A percentile compares a stretch with the other conserved stretches of the same genome.
Conservation (phyloP, 2,113 vertebrate species). For the Illadopsis cleaveri region DNA sequence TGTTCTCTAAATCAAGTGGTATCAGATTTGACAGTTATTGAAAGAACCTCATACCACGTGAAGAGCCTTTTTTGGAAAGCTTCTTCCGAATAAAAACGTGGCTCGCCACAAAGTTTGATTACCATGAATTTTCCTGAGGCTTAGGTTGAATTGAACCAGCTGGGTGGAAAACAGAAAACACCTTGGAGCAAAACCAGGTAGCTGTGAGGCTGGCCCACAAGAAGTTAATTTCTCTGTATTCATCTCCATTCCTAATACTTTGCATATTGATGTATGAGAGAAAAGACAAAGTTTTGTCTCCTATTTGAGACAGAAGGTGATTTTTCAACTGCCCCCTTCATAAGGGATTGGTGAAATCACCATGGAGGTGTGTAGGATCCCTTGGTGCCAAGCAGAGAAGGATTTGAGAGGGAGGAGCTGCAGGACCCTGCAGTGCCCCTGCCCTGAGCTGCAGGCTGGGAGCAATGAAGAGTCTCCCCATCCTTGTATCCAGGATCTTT, state of each 20-base stretch:
- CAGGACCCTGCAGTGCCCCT: not conserved
- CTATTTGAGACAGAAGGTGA: rapidly evolving
- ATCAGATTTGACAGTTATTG: not conserved
- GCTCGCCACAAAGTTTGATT: not conserved
- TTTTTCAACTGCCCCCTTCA: not conserved
- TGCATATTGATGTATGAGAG: not conserved
- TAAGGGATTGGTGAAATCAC: not conserved
- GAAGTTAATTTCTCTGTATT: not conserved
- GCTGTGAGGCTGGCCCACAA: not conserved
- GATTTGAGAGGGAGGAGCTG: not conserved
- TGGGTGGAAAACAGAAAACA: not conserved
- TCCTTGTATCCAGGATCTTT: not conserved
- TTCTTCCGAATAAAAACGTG: not conserved
- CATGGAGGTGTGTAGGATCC: rapidly evolving
- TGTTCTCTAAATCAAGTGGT: not conserved
- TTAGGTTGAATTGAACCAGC: not conserved
- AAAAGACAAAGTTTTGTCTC: not conserved
- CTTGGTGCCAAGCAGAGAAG: not conserved
- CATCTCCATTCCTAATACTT: not conserved
- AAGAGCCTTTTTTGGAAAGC: not conserved
- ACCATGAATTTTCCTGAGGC: not conserved
- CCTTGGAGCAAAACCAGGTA: not conserved
- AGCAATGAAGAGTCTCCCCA: not conserved
- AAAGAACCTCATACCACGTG: not conserved
- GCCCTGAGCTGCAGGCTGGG: not conserved